A percentile compares a stretch with the other conserved stretches of the same genome.
Evolutionary conservation across 2,888 invertebrate species (phyloP).

Genomic region (Drosophila paramelanica): DNA sequence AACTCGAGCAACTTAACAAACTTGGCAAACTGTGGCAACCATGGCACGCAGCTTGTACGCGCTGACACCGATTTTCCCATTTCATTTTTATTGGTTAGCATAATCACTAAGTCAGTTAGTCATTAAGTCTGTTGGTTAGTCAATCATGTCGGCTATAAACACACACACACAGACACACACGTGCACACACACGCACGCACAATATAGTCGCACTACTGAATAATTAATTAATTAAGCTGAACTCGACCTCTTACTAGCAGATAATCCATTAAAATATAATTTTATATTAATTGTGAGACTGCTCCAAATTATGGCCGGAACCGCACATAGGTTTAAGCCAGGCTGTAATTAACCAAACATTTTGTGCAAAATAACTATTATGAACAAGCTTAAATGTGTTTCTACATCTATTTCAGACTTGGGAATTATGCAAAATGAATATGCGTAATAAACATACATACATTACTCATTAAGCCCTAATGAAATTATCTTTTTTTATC

Average conservation of each 20-base stretch:
- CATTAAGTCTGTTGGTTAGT: conserved; percentile 41
- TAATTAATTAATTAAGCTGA: conserved; percentile 58
- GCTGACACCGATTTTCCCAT: conserved; percentile 59
- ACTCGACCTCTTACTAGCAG: neutral
- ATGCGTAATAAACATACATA: too few species aligned
- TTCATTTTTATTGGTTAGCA: conserved; percentile 27
- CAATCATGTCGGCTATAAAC: conserved; percentile 44
- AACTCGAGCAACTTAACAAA: conserved; percentile 9
- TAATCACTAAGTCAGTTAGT: conserved; percentile 38
- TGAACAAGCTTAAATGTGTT: too few species aligned
- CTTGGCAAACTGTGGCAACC: conserved; percentile 27
- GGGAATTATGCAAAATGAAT: too few species aligned
- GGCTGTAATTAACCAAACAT: neutral
- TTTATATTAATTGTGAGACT: conserved; percentile 11
- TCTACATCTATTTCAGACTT: neutral
- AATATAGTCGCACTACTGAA: conserved; percentile 18
- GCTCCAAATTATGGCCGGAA: neutral
- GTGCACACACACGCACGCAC: neutral
- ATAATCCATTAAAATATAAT: conserved; percentile 25
- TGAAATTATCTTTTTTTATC: too few species aligned
- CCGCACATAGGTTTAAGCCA: neutral
- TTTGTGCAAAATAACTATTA: neutral
- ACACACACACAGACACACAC: neutral
- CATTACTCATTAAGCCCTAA: too few species aligned
- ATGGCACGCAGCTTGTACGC: conserved; percentile 60